Base-by-base conservation (phyloP, 2,888 invertebrate genomes). In the Meiosimyza platycephala region DNA sequence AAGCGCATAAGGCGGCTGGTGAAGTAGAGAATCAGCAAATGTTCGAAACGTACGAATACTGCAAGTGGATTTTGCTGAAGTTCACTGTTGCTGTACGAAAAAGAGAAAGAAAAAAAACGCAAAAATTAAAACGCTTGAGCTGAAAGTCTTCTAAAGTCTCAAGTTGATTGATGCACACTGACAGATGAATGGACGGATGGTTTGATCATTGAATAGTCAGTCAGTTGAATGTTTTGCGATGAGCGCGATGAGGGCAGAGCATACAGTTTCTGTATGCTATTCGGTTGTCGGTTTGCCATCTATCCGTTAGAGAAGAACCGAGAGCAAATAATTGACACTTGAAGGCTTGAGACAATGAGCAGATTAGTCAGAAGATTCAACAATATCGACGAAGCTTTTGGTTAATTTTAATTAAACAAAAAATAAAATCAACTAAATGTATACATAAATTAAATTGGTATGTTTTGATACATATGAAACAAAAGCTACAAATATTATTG, bases 161-260 rank as follows among this genome's bases (percentile, higher is more conserved):
- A 57, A 59, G 68, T 68, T 68, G 68, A 68, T 59, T 57, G 68
- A 68, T 68, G 68, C 59, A 50, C 47, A 54, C 40, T 51, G 66
- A 33, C 52, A 40, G 57, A 57, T 59, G 47, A 48, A 22, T 59
- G 59, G 57, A 59, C 22, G 48, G 50, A 22, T 28, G 59, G 22
- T 11, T 22, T 48, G 59, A 55, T 18, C 33, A 18, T 12, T 55
- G 67, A 18, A 40, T 13, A 7, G 57, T 22, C 48, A 15, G 33
- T 40, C 47, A 47, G 18, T 40, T 47, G 51, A 22, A 22, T 64
- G 22, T 9, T 40, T 40, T 7, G 40, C 22, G 3, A 7, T 40
- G 40, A 40, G 51, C 28, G 11, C 50, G 16, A 48, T 18, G 3
- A 48, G 22, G 40, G 40, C 40, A 63, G 50, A 16, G 48, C 48